Percentiles rank a stretch among this genome's conserved stretches.
phyloP scores from a whole-genome alignment of 2,888 invertebrate species.

The Orchestes rusci region DNA sequence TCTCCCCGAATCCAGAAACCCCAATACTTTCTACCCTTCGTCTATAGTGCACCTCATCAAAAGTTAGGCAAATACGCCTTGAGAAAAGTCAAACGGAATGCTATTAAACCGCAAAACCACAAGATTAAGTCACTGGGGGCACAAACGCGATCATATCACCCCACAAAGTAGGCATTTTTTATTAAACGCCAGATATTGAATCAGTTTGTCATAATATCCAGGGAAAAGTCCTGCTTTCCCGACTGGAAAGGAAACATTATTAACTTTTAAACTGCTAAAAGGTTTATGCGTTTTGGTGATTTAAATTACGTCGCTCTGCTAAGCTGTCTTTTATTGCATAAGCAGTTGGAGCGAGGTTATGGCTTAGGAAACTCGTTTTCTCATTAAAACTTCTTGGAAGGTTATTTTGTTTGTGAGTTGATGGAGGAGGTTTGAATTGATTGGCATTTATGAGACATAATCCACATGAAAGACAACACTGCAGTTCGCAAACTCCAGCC shows the following conservation, averaged over 20 bases:
- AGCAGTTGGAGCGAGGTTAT: conserved; percentile 6
- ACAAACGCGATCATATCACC: conserved; percentile 1
- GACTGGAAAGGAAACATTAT: conserved; percentile 33
- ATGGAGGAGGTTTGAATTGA: no score
- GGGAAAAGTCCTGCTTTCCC: conserved; percentile 31
- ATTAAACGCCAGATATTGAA: conserved; percentile 40
- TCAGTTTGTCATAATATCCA: conserved; percentile 41
- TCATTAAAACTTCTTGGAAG: conserved; percentile 14
- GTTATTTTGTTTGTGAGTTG: no score
- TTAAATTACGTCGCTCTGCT: conserved; percentile 20
- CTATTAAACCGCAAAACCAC: no score
- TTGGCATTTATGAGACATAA: no score
- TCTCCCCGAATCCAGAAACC: no score
- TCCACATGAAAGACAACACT: no score
- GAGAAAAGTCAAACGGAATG: no score
- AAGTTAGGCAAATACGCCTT: no score
- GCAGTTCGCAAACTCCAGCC: no score
- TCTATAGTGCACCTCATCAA: no score
- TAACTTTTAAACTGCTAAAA: conserved; percentile 36
- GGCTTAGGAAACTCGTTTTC: conserved; percentile 12
- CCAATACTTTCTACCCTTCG: no score
- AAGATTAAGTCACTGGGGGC: no score
- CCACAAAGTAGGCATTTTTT: conserved; percentile 23
- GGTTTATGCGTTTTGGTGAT: conserved; percentile 26
- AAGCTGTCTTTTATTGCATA: conserved; percentile 22